Base-by-base conservation (phyloP, 2,888 invertebrate species). In the Drosophila neotestacea region DNA sequence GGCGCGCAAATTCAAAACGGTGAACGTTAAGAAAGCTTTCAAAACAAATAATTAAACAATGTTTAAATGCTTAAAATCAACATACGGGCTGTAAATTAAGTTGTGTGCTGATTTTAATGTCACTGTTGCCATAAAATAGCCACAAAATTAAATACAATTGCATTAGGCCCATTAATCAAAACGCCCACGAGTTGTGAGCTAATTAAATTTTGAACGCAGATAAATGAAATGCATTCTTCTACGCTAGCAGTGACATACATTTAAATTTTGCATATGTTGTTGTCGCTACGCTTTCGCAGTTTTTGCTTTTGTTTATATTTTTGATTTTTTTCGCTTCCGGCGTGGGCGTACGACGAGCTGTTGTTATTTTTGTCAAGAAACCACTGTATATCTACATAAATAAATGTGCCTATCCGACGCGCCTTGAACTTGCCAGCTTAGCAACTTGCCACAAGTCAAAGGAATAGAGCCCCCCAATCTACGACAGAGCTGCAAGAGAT, bases 221-320 rank as follows among this genome's bases (percentile, higher is more conserved):
- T 54, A 73, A 70, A 55, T 70, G 46, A 79, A 70, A 61, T 76
- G 68, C 73, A 79, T 74, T 82, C 68, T 65, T 69, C 39, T 34
- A 36, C 55, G 59, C 67, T 68, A 52, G 69, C 77, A 65, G 80
- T 84, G 89, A 88, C 87, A 86, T 62, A 84, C 71, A 86, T 84
- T 76, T 70, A 34, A 59, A 78, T 78, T 77, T 70, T 48, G 34
- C 44, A 54, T 44, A 42, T 46, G 44, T 36, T 46, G 34, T 22
- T 55, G 28, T 34, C 16, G 69, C 34, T 38, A 51, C 73, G 50
- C 54, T 41, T 30, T 65, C 50, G 55, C 47, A 60, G 54, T 54
- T 78, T 46, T 47, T 47, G 46, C 27, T 59, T 56, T 70, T 75
- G 41, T 36, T 70, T 46, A 36, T 41, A 27, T 41, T 38, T 22